These are phyloP conservation scores for Pomatorhinus ruficollis DNA, from an alignment of 2,113 vertebrate species.

Conservation along the genomic window DNA sequence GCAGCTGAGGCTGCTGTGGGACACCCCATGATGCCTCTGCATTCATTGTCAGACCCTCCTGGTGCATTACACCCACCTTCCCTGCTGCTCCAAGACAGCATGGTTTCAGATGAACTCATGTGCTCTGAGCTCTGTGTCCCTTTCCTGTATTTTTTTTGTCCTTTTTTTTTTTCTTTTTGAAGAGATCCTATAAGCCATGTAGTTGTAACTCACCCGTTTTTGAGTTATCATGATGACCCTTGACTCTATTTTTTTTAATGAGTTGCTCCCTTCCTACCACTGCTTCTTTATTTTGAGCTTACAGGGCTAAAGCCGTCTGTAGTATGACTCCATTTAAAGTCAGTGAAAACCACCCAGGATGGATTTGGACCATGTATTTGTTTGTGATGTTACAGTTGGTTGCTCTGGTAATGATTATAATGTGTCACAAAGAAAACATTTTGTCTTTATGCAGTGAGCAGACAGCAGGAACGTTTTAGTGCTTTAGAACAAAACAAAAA, in stretches of 20 bases:
- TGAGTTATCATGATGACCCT: background rate
- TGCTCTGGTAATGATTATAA: constrained; percentile 64
- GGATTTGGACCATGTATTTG: constrained; percentile 31
- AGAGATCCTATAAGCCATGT: background rate
- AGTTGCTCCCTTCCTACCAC: background rate
- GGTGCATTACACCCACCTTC: background rate
- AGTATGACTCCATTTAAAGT: constrained; percentile 48
- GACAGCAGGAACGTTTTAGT: constrained; percentile 35
- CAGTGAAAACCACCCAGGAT: constrained; percentile 21
- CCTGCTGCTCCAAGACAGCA: background rate
- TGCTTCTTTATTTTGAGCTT: constrained; percentile 47
- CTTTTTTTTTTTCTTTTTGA: background rate
- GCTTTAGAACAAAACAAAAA: constrained; percentile 35
- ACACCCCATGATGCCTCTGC: accelerated
- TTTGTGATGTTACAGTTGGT: constrained; percentile 54
- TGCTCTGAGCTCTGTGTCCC: background rate
- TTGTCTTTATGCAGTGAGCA: constrained; percentile 14
- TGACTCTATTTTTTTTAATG: background rate
- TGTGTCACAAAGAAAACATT: constrained; percentile 62
- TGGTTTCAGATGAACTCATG: background rate
- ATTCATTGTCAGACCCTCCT: background rate
- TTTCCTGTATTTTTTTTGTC: background rate
- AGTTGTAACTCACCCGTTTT: background rate
- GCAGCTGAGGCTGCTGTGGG: background rate
- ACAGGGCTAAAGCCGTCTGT: background rate